Conservation (phyloP, 2,888 invertebrate genomes). For the Loripinus fragilis region DNA sequence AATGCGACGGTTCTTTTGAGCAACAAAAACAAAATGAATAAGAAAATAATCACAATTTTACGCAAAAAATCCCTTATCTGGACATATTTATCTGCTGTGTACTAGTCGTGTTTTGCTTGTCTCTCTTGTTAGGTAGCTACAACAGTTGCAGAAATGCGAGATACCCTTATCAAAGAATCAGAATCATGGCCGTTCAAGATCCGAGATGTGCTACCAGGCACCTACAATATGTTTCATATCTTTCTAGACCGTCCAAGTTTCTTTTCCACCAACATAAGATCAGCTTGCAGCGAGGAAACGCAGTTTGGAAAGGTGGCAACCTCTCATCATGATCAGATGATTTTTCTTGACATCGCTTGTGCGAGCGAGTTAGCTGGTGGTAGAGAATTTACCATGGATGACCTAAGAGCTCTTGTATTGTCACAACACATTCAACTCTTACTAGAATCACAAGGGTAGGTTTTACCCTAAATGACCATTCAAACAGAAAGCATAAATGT, state of each 20-base stretch:
- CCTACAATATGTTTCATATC: background rate
- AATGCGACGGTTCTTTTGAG: too few species aligned
- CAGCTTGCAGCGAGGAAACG: background rate
- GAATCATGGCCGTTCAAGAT: background rate
- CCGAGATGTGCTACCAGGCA: background rate
- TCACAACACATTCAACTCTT: slow-evolving; percentile 54
- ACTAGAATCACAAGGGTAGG: slow-evolving; percentile 63
- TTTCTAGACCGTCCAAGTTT: background rate
- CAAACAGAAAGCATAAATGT: too few species aligned
- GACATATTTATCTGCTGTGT: too few species aligned
- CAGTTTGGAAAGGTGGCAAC: background rate
- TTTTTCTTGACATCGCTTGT: background rate
- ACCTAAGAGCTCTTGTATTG: background rate
- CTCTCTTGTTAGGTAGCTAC: background rate
- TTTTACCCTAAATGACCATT: too few species aligned
- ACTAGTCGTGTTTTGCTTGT: too few species aligned
- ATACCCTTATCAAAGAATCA: background rate
- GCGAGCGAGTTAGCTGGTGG: background rate
- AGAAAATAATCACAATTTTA: too few species aligned
- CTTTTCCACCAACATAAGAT: background rate
- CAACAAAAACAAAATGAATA: too few species aligned
- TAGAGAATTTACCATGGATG: background rate
- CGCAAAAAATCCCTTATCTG: too few species aligned
- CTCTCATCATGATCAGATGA: background rate
- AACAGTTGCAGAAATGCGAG: background rate